Conservation (phyloP, 2,888 invertebrate genomes). For the Macroteleia sp. region DNA sequence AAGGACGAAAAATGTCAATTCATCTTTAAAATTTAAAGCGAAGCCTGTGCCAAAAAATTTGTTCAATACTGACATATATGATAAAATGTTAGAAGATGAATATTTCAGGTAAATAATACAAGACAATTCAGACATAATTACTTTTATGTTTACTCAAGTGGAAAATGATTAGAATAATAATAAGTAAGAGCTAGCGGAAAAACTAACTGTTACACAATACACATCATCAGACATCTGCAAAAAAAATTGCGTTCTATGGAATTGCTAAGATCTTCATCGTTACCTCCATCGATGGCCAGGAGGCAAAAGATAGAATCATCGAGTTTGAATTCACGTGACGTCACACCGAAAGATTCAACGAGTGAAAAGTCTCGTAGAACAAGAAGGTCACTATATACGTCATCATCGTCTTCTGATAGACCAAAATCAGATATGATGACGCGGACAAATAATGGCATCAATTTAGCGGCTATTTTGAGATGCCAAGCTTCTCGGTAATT, state of each 20-base stretch:
- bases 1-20: slow-evolving; percentile 49
- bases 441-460: slow-evolving; percentile 80
- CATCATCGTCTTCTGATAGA: slow-evolving; percentile 73
- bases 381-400: slow-evolving; percentile 64
- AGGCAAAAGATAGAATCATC: slow-evolving; percentile 84
- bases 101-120: slow-evolving; percentile 87
- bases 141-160: too few species aligned
- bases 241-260: slow-evolving; percentile 89
- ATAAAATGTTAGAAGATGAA: slow-evolving; percentile 89
- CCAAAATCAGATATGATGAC: slow-evolving; percentile 75
- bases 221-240: slow-evolving; percentile 48
- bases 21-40: slow-evolving; percentile 85
- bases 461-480: slow-evolving; percentile 88
- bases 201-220: too few species aligned
- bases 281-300: slow-evolving; percentile 89
- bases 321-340: slow-evolving; percentile 62
- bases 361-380: slow-evolving; percentile 58
- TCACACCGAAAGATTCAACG: slow-evolving; percentile 59
- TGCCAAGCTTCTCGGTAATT: slow-evolving; percentile 81
- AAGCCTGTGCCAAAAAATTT: slow-evolving; percentile 89
- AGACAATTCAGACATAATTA: too few species aligned
- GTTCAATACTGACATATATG: slow-evolving; percentile 89
- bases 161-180: too few species aligned
- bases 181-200: too few species aligned
- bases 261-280: slow-evolving; percentile 87